A percentile compares a stretch with the other conserved stretches of the same genome.
Conservation (phyloP, 2,797 vertebrate genomes). For the Enteromius afrohamiltoni region DNA sequence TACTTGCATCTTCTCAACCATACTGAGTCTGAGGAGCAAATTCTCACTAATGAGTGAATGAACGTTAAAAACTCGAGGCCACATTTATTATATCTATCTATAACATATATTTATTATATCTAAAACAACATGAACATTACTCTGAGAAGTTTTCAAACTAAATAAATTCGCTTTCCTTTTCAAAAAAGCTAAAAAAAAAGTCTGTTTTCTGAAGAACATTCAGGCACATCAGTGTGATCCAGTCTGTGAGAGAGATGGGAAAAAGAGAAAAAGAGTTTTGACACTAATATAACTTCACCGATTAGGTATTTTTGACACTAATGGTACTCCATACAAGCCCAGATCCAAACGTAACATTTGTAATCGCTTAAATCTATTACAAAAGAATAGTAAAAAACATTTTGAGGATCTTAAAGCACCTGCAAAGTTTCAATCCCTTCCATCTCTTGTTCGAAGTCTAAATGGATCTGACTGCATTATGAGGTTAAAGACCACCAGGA, state of each 20-base stretch:
- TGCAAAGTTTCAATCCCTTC: neutral
- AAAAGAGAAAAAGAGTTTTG: neutral
- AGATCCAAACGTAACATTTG: neutral
- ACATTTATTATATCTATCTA: neutral
- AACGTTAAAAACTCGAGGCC: no score
- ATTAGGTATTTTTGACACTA: neutral
- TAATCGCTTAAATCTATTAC: no score
- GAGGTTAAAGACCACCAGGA: neutral
- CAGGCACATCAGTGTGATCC: neutral
- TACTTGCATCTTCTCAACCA: neutral
- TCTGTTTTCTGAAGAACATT: no score
- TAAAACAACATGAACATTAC: neutral
- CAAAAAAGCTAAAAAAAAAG: no score
- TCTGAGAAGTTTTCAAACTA: no score
- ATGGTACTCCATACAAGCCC: neutral
- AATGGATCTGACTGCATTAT: neutral
- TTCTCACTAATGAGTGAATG: neutral
- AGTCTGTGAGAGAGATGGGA: neutral
- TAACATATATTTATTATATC: neutral
- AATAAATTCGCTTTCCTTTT: neutral
- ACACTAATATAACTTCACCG: neutral
- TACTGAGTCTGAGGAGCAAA: neutral
- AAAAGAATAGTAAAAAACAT: neutral
- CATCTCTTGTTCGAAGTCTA: neutral
- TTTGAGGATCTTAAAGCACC: neutral